Evolutionary conservation across 2,888 invertebrate species (phyloP).

Genomic region (Adelognathus sp.): DNA sequence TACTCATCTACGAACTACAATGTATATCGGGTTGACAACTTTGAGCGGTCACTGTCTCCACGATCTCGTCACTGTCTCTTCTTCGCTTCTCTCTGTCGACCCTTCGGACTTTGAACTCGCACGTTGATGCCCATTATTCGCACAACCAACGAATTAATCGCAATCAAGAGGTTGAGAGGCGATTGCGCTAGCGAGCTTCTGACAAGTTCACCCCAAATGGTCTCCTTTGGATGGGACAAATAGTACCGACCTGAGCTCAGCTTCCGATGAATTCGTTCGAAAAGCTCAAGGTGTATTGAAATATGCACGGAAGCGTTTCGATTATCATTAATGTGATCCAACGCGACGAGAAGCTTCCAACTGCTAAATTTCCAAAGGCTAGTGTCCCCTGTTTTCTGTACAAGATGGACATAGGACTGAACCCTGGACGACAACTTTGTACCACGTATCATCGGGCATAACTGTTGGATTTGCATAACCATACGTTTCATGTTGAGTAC

Average conservation of each 20-base stretch:
- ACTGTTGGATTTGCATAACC: conserved; percentile 55
- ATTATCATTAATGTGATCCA: neutral
- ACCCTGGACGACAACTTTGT: conserved; percentile 27
- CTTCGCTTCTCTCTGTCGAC: neutral
- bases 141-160: conserved; percentile 60
- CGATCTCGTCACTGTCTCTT: neutral
- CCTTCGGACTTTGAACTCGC: neutral
- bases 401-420: neutral
- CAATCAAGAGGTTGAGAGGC: neutral
- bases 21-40: neutral
- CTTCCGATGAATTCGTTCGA: neutral
- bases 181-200: neutral
- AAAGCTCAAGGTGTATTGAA: neutral
- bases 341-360: neutral
- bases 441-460: conserved; percentile 47
- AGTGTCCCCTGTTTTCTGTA: neutral
- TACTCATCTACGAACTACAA: neutral
- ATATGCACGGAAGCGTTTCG: neutral
- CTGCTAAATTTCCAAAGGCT: neutral
- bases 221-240: conserved; percentile 27
- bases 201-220: neutral
- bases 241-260: conserved; percentile 19
- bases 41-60: neutral
- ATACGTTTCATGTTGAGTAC: conserved; percentile 50
- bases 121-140: neutral